Percentiles rank a stretch among this genome's conserved stretches.
Evolutionary conservation across 2,797 vertebrate species (phyloP).

Genomic region (Petrocephalus schoutedeni): DNA sequence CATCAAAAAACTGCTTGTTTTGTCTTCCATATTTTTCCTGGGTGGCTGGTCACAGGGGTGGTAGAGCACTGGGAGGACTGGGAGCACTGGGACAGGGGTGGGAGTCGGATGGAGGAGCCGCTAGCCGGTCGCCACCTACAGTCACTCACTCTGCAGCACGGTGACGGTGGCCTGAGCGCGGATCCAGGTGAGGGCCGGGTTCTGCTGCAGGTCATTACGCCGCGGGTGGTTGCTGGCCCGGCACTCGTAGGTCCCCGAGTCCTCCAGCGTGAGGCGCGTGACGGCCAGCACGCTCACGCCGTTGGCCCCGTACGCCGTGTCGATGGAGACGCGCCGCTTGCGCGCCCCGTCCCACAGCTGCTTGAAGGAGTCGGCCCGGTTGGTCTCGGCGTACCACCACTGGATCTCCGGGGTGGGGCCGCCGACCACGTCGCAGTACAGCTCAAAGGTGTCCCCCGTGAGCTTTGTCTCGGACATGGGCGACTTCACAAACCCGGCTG

Average conservation of each 20-base stretch:
- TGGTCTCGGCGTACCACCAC: constrained; percentile 99
- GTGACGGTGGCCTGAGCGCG: constrained; percentile 91
- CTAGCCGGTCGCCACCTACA: constrained; percentile 54
- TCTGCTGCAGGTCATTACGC: constrained; percentile 89
- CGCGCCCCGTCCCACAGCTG: constrained; percentile 96
- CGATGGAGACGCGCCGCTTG: constrained; percentile 89
- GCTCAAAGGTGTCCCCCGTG: constrained; percentile 98
- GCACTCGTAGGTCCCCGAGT: constrained; percentile 94
- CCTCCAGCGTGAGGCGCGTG: constrained; percentile 75
- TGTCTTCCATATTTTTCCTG: background rate
- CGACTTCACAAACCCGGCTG: constrained; percentile 99
- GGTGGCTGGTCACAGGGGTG: background rate
- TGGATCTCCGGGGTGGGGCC: constrained; percentile 98
- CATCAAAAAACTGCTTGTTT: constrained; percentile 14
- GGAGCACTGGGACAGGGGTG: background rate
- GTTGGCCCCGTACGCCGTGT: constrained; percentile 84
- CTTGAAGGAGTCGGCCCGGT: constrained; percentile 97
- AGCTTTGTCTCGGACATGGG: constrained; percentile 99
- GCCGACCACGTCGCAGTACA: constrained; percentile 98
- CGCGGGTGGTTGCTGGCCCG: constrained; percentile 94
- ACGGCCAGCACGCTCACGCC: constrained; percentile 83
- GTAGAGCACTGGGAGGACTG: background rate
- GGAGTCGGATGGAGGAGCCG: background rate
- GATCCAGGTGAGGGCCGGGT: constrained; percentile 92
- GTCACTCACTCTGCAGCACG: constrained; percentile 96